A percentile compares a stretch with the other conserved stretches of the same genome.
Conservation (phyloP, 2,113 vertebrate genomes). For the Albula goreensis region DNA sequence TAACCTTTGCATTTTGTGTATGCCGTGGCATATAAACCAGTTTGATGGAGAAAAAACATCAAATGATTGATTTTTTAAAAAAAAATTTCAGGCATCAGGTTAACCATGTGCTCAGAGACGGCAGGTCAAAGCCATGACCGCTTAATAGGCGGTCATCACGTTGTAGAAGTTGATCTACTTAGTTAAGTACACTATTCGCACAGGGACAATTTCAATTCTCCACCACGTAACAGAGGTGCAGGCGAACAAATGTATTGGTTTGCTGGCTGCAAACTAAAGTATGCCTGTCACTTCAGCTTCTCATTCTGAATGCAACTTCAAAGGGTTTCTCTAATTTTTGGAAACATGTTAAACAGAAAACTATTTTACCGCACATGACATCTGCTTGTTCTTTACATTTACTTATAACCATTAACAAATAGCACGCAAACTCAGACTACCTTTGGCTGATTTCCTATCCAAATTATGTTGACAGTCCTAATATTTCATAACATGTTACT, state of each 20-base stretch:
- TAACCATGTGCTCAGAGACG: background rate
- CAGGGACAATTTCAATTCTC: background rate
- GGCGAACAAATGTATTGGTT: background rate
- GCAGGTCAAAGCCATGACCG: constrained; percentile 25
- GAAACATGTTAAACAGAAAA: constrained; percentile 20
- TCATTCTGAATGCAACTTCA: background rate
- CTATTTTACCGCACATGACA: background rate
- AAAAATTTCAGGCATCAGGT: background rate
- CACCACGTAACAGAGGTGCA: background rate
- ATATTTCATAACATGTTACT: constrained; percentile 60
- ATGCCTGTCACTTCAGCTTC: background rate
- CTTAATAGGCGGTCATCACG: background rate
- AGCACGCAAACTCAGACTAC: background rate
- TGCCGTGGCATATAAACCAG: background rate
- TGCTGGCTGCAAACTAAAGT: background rate
- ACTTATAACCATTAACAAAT: background rate
- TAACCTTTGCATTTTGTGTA: background rate
- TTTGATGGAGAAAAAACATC: background rate
- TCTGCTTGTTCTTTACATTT: too few relatives aligned
- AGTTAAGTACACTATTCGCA: background rate
- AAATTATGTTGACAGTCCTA: background rate
- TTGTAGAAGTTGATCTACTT: background rate
- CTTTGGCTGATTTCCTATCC: background rate
- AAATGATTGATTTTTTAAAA: background rate
- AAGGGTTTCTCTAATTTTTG: background rate